Evolutionary conservation across 2,888 invertebrate genomes (phyloP).

Genomic region (Himalopsyche kuldschensis): DNA sequence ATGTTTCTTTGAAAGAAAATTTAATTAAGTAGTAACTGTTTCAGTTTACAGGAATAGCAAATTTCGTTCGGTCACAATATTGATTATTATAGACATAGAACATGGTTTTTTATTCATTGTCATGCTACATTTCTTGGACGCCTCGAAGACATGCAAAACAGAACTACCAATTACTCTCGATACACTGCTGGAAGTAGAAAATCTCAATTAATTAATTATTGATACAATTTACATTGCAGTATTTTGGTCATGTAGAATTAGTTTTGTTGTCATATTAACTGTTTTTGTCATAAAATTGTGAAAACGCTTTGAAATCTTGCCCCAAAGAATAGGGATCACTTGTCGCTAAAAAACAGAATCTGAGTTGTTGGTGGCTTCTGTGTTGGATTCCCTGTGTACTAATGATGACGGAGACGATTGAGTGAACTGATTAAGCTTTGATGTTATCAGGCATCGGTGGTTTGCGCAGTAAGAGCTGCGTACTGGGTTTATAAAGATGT

Average conservation of each 20-base stretch:
- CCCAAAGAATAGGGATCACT: no score
- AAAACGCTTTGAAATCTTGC: no score
- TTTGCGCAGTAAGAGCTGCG: constrained; percentile 57
- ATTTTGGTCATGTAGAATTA: no score
- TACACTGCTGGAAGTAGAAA: not conserved
- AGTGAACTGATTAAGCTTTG: constrained; percentile 20
- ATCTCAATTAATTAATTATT: not conserved
- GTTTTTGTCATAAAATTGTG: no score
- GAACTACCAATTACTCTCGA: not conserved
- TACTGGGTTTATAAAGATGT: constrained; percentile 62
- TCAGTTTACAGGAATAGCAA: not conserved
- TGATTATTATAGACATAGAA: not conserved
- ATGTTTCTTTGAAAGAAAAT: not conserved
- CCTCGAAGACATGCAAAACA: not conserved
- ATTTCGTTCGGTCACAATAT: not conserved
- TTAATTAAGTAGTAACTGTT: not conserved
- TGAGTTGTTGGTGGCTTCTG: not conserved
- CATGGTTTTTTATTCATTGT: not conserved
- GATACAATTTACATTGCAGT: no score
- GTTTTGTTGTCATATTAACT: no score
- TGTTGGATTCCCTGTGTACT: not conserved
- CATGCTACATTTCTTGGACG: not conserved
- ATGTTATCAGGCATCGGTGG: constrained; percentile 57
- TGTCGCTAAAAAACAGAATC: not conserved
- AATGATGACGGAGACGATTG: not conserved